phyloP scores from a whole-genome alignment of 2,888 invertebrate genomes.

The Pollenia labialis region DNA sequence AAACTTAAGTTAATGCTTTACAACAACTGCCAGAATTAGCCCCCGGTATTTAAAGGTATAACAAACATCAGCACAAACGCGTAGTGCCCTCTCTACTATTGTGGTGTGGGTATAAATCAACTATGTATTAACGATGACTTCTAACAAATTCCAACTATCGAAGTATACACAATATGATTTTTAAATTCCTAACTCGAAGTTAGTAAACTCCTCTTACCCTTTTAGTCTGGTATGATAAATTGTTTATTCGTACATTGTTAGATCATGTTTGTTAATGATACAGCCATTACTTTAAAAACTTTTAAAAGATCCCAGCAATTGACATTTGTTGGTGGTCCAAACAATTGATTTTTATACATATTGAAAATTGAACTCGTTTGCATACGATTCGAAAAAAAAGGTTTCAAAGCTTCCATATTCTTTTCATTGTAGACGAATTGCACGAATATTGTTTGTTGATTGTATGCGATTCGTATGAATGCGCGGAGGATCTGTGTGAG shows the following conservation, averaged over 20 bases:
- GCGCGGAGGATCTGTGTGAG: conserved; percentile 44
- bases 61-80: too few relatives aligned
- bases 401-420: conserved; percentile 11
- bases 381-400: conserved; percentile 35
- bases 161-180: too few relatives aligned
- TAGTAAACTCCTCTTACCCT: background rate
- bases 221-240: conserved; percentile 4
- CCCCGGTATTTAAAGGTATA: too few relatives aligned
- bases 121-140: too few relatives aligned
- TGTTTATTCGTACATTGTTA: conserved; percentile 23
- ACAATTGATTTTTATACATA: conserved; percentile 72
- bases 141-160: too few relatives aligned
- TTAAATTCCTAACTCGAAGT: too few relatives aligned
- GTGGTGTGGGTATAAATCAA: too few relatives aligned
- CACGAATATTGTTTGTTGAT: conserved; percentile 44
- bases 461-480: conserved; percentile 10
- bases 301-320: conserved; percentile 58
- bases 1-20: too few relatives aligned
- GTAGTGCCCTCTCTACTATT: too few relatives aligned
- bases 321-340: conserved; percentile 71
- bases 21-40: too few relatives aligned
- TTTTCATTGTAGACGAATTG: conserved; percentile 40
- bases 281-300: conserved; percentile 51
- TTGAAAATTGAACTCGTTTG: conserved; percentile 67
- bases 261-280: conserved; percentile 59